phyloP scores from a whole-genome alignment of 2,113 vertebrate species.

The Eretmochelys imbricata region DNA sequence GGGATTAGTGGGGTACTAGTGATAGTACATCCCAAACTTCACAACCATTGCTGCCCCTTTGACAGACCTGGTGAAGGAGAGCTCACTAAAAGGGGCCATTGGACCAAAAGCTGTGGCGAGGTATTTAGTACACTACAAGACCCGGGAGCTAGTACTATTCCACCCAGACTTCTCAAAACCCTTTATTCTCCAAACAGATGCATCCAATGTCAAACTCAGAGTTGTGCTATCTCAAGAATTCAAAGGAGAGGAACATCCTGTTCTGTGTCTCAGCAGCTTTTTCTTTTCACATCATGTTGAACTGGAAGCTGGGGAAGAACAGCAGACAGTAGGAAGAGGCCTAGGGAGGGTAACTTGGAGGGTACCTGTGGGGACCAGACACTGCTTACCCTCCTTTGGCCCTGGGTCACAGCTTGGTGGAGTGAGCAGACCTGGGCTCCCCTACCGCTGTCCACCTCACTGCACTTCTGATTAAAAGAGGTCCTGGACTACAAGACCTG shows the following conservation, averaged over 20 bases:
- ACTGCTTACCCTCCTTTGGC: background rate
- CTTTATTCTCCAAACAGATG: background rate
- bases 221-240: background rate
- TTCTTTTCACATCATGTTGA: background rate
- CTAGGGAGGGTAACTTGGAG: background rate
- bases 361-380: background rate
- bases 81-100: background rate
- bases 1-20: background rate
- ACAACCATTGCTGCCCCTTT: too few species aligned
- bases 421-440: background rate
- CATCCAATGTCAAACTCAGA: background rate
- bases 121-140: background rate
- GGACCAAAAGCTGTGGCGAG: background rate
- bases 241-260: background rate
- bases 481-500: background rate
- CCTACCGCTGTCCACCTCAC: background rate
- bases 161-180: background rate
- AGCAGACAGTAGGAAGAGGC: background rate
- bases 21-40: background rate
- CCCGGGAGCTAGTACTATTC: background rate
- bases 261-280: background rate
- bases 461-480: background rate
- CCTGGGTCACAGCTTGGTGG: background rate
- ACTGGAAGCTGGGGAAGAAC: background rate
- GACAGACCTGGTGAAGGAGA: background rate